Base-by-base conservation (phyloP, 37 sponge, comb jelly and placozoan species). In the Geodia barretti region DNA sequence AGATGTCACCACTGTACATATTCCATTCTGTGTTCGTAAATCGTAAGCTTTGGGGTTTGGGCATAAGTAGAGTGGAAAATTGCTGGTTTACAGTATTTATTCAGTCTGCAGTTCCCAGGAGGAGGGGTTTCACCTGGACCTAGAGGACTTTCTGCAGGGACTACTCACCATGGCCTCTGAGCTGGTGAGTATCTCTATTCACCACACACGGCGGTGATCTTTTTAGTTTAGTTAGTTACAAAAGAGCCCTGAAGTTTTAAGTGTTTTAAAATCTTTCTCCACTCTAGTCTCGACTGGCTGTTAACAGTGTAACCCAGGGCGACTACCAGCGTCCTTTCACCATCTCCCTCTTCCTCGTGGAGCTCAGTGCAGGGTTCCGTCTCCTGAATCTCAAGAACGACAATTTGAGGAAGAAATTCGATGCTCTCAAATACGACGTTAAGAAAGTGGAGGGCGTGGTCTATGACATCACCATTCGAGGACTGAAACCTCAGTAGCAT, bases 381-480 rank as follows among this genome's bases (percentile, higher is more conserved):
- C 83, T 94, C 26, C 84, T 94, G 36, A 91, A 94, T 60, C 83
- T 94, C 43, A 94, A 94, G 86, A 94, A 94, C 72, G 95, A 94
- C 62, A 1, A 36, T 29, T 84, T 94, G 70, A 40, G 95, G 31
- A 91, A 75, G 71, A 83, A 71, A 32, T 94, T 84, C 59, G 95
- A 94, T 47, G 62, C 85, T 0, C 86, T 94, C 24, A 94, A 94
- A 75, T 94, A 94, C 64, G 95, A 94, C 72, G 68, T 91, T 19
- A 86, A 88, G 64, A 94, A 91, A 72, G 68, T 88, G 3, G 95
- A 94, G 76, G 95, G 87, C 43, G 89, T 94, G 33, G 91, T 94
- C 7, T 94, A 94, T 72, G 95, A 94, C 62, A 79, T 94, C 41
- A 76, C 86, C 29, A 83, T 94, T 43, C 73, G 95, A 64, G 89